Base-by-base conservation (phyloP, 2,888 invertebrate genomes). In the Teleiodes luculella region DNA sequence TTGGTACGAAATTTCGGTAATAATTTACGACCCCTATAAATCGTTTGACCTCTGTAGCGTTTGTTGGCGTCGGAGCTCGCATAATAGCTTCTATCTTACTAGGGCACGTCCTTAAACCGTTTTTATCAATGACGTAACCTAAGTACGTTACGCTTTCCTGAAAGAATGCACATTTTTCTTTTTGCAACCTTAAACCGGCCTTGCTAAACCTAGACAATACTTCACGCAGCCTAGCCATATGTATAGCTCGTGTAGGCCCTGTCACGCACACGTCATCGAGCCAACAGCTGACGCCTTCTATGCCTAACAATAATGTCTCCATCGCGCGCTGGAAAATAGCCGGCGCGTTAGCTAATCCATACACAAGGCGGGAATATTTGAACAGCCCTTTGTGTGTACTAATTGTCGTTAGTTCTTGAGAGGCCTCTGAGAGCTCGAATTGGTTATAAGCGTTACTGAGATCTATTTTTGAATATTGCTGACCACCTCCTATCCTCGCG, bases 291-390 rank as follows among this genome's bases (percentile, higher is more conserved):
- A 68, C 65, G 0, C 66, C 68, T 0, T 65, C 62, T 31, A 70
- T 53, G 1, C 59, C 65, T 20, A 52, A 11, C 6, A 68, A 41
- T 7, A 68, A 46, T 0, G 55, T 57, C 53, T 71, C 67, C 67
- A 79, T 76, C 0, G 68, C 52, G 54, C 64, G 63, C 62, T 80
- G 73, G 54, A 78, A 77, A 53, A 72, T 71, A 3, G 67, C 67
- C 0, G 74, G 72, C 3, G 69, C 72, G 31, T 62, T 68, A 4
- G 68, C 63, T 13, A 78, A 58, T 0, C 72, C 72, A 50, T 62
- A 74, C 10, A 70, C 59, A 16, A 72, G 52, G 3, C 69, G 53
- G 6, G 64, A 67, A 57, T 65, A 70, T 49, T 57, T 64, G 52
- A 60, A 72, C 28, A 72, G 53, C 0, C 72, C 70, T 48, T 61